These are phyloP conservation scores for Hylia prasina DNA, from an alignment of 2,113 vertebrate genomes.

Conservation along the genomic window DNA sequence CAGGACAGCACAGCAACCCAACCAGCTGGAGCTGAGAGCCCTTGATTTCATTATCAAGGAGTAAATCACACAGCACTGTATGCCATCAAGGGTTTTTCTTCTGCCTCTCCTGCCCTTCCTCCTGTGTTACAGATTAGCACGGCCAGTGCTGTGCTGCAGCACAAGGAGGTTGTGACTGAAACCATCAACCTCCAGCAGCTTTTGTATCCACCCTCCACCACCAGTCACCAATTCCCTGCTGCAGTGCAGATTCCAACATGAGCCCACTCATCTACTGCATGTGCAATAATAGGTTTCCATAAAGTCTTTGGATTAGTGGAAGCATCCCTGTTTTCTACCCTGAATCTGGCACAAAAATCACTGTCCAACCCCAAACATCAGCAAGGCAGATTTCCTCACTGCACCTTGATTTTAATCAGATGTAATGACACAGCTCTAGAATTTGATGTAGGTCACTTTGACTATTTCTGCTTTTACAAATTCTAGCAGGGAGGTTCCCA, in stretches of 20 bases:
- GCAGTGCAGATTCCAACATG: background rate
- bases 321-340: background rate
- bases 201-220: background rate
- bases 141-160: background rate
- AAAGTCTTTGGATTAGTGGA: background rate
- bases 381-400: background rate
- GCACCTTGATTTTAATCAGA: background rate
- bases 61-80: background rate
- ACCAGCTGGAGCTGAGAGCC: background rate
- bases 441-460: background rate
- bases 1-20: background rate
- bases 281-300: accelerated
- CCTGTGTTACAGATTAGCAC: too few species aligned
- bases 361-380: background rate
- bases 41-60: background rate
- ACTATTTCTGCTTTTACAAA: background rate
- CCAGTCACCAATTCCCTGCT: background rate
- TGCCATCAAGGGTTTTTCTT: background rate
- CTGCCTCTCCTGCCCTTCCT: background rate
- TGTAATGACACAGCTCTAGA: background rate
- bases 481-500: background rate
- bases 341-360: background rate
- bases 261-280: background rate
- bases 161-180: background rate
- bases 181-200: background rate